Conservation (phyloP, 1,140 invertebrate species). For the Neodiprion lecontei region DNA sequence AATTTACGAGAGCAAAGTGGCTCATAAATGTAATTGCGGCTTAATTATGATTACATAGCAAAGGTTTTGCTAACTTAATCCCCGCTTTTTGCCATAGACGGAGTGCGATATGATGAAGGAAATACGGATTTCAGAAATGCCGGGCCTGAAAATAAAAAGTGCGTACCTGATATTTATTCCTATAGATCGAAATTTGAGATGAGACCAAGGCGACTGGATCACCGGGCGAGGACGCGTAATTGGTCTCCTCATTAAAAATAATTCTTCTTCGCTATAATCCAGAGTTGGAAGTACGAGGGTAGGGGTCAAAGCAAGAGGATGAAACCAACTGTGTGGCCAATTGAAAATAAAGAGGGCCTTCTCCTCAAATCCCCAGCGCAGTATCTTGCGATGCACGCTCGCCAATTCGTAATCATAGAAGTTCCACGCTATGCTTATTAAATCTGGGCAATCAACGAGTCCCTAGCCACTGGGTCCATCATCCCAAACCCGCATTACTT, state of each 20-base stretch:
- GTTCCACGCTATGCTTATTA: slow-evolving; percentile 47
- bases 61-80: slow-evolving; percentile 13
- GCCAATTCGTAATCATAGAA: slow-evolving; percentile 19
- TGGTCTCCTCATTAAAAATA: slow-evolving; percentile 43
- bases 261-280: slow-evolving; percentile 32
- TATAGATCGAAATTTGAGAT: no score
- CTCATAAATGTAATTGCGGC: slow-evolving; percentile 60
- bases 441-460: slow-evolving; percentile 35
- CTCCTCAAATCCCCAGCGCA: slow-evolving; percentile 24
- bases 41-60: slow-evolving; percentile 60
- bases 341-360: slow-evolving; percentile 40
- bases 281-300: neutral
- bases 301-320: slow-evolving; percentile 32
- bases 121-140: neutral
- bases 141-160: neutral
- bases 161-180: neutral
- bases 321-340: slow-evolving; percentile 31
- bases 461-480: neutral
- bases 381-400: slow-evolving; percentile 27
- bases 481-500: neutral
- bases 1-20: slow-evolving; percentile 59
- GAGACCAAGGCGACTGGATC: no score
- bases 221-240: neutral
- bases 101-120: neutral
- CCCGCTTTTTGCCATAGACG: neutral